Evolutionary conservation across 2,888 invertebrate species (phyloP).

Genomic region (Aleiodes testaceus): DNA sequence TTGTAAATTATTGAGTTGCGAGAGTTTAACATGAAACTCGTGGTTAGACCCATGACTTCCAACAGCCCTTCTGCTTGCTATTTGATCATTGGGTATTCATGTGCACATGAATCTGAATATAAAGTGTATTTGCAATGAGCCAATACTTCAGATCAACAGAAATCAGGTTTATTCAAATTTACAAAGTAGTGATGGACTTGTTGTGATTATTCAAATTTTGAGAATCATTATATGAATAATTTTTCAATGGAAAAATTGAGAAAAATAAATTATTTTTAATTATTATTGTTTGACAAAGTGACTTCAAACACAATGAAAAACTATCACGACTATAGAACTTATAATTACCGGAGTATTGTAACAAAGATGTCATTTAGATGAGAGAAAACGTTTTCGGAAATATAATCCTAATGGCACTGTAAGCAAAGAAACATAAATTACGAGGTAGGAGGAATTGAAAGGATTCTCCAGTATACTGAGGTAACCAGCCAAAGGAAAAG

Average conservation of each 20-base stretch:
- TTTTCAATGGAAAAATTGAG: too few relatives aligned
- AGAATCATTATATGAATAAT: too few relatives aligned
- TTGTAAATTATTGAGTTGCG: constrained; percentile 51
- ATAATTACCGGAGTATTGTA: neutral
- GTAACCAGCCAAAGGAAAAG: constrained; percentile 36
- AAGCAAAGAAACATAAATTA: constrained; percentile 34
- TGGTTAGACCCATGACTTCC: constrained; percentile 7
- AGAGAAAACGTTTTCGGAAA: constrained; percentile 37
- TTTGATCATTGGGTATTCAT: constrained; percentile 3
- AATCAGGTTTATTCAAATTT: neutral
- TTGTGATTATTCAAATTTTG: too few relatives aligned
- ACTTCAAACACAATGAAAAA: neutral
- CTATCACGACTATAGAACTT: neutral
- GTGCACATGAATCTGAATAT: neutral
- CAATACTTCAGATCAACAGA: neutral
- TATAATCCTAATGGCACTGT: constrained; percentile 56
- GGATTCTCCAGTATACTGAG: constrained; percentile 1
- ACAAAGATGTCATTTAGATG: neutral
- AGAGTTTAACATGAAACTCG: constrained; percentile 35
- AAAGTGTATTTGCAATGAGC: neutral
- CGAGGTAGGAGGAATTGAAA: constrained; percentile 17
- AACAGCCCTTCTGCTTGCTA: constrained; percentile 1
- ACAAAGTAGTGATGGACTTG: too few relatives aligned
- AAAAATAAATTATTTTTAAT: too few relatives aligned
- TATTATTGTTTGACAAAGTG: neutral